These are phyloP conservation scores for Eurystomus gularis DNA, from an alignment of 2,113 vertebrate genomes.

Conservation along the genomic window DNA sequence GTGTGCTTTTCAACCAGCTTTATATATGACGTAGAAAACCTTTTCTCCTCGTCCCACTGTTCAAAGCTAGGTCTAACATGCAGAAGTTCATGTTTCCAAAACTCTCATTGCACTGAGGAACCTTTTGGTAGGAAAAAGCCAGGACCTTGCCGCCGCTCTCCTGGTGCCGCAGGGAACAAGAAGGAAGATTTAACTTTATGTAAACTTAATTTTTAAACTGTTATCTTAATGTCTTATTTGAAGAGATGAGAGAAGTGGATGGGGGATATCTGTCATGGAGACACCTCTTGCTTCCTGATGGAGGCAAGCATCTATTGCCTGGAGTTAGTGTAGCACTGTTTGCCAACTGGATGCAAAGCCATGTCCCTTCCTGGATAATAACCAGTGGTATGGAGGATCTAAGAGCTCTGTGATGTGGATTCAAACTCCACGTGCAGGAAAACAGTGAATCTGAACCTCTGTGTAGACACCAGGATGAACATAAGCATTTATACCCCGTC, in stretches of 20 bases:
- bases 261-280: neutral
- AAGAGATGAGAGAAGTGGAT: neutral
- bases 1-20: neutral
- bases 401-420: neutral
- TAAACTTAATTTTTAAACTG: neutral
- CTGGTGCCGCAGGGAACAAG: neutral
- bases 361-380: neutral
- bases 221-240: neutral
- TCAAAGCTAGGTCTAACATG: neutral
- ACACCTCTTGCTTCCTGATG: neutral
- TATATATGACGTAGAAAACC: fast-evolving
- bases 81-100: neutral
- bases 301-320: neutral
- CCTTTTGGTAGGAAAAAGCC: neutral
- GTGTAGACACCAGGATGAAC: neutral
- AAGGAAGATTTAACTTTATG: neutral
- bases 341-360: neutral
- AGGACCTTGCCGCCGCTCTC: neutral
- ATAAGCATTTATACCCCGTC: neutral
- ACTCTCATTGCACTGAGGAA: neutral
- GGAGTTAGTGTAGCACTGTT: neutral
- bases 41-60: neutral
- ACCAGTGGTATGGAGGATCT: neutral
- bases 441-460: neutral
- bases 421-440: fast-evolving